phyloP scores from a whole-genome alignment of 2,888 invertebrate genomes.

The Colletes collaris region DNA sequence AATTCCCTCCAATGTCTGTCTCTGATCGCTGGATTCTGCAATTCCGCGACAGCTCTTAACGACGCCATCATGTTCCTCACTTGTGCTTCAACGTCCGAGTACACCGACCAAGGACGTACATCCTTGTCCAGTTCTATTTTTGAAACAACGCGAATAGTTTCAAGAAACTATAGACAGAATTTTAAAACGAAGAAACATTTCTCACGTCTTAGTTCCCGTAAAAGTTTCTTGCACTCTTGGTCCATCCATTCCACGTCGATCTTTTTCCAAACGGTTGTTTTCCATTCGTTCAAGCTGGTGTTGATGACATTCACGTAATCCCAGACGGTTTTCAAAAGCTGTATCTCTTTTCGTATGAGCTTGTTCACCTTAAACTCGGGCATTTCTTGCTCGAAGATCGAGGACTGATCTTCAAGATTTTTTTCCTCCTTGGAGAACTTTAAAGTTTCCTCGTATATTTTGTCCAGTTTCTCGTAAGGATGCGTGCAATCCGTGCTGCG shows the following conservation, averaged over 20 bases:
- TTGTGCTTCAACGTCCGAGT: slow-evolving; percentile 89
- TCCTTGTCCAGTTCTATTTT: slow-evolving; percentile 86
- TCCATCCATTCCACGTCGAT: slow-evolving; percentile 98
- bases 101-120: slow-evolving; percentile 90
- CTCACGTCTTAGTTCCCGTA: slow-evolving; percentile 91
- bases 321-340: slow-evolving; percentile 92
- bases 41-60: slow-evolving; percentile 94
- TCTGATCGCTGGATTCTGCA: slow-evolving; percentile 97
- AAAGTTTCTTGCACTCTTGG: slow-evolving; percentile 95
- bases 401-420: slow-evolving; percentile 89
- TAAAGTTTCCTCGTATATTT: slow-evolving; percentile 87
- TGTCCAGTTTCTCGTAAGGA: slow-evolving; percentile 89
- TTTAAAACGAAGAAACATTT: not conserved
- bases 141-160: not conserved
- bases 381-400: slow-evolving; percentile 93
- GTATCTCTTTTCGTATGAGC: slow-evolving; percentile 90
- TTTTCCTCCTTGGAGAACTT: slow-evolving; percentile 88
- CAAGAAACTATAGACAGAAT: too few relatives aligned
- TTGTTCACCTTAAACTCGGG: slow-evolving; percentile 92
- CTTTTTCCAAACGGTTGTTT: slow-evolving; percentile 95
- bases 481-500: slow-evolving; percentile 86
- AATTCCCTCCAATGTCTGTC: slow-evolving; percentile 97
- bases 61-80: slow-evolving; percentile 97
- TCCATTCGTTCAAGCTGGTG: slow-evolving; percentile 95
- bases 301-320: slow-evolving; percentile 93